Base-by-base conservation (phyloP, 2,888 invertebrate species). In the Cremastinae sp. region DNA sequence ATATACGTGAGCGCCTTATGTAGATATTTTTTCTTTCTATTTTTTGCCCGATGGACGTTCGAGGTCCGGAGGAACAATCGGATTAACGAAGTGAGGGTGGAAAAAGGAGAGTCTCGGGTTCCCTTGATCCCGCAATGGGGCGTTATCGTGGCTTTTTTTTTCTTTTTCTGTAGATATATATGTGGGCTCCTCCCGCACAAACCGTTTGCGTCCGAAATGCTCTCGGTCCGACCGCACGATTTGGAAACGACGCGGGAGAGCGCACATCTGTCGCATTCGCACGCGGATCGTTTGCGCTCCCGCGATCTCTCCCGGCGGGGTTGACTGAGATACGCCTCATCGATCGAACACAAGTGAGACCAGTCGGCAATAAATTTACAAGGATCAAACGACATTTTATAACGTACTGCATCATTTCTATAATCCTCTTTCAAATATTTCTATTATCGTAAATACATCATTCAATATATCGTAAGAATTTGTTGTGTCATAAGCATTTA, bases 31-130 rank as follows among this genome's bases (percentile, higher is more conserved):
- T n/a, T n/a, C 12, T 45, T 45, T 12, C 12, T 8, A 2, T 45
- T 45, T 45, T 12, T 7, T 1, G n/a, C 45, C 10, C 14, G 14
- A 12, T 45, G 28, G 28, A 28, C 2, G 7, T 12, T n/a, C 45
- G 7, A 45, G 7, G 45, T 14, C 16, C 14, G 2, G 12, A 78
- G 72, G 82, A 84, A 86, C 85, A 86, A 86, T 86, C 83, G 85
- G 86, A 86, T 86, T 85, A 86, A 86, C 86, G 83, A 86, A 84
- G 84, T 86, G 82, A 37, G 62, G 51, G 56, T 3, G 28, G 28
- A 28, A 28, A 28, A 59, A 45, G 47, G 64, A 45, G 51, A 41
- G 20, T 28, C 64, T n/a, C 22, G 10, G 37, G 8, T 66, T 49
- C 47, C 10, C 47, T 72, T 66, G 53, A 74, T 75, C 66, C 76